Conservation (phyloP, 2,888 invertebrate species). For the Allacma fusca region DNA sequence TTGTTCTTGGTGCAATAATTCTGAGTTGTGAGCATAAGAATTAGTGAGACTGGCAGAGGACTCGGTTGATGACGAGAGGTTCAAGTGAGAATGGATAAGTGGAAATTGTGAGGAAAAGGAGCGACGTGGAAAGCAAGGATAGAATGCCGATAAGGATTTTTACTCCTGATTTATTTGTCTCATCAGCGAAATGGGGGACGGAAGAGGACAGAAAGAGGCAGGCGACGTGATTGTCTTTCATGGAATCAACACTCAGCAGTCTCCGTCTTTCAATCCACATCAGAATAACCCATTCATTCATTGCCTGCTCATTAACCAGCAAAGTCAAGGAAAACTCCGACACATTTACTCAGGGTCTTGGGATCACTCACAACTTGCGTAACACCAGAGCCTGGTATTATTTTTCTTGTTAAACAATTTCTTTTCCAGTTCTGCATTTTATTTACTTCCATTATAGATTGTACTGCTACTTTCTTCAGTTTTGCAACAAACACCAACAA, state of each 20-base stretch:
- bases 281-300: slow-evolving; percentile 41
- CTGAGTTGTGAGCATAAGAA: no score
- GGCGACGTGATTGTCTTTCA: no score
- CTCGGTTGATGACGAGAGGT: no score
- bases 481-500: no score
- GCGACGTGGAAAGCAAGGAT: not conserved
- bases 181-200: slow-evolving; percentile 39
- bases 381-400: not conserved
- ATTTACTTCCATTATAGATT: no score
- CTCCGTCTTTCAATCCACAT: not conserved
- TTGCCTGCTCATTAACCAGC: slow-evolving; percentile 49
- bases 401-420: no score
- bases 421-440: no score
- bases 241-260: not conserved
- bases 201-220: slow-evolving; percentile 4
- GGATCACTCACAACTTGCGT: not conserved
- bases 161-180: slow-evolving; percentile 48
- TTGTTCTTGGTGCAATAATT: no score
- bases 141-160: slow-evolving; percentile 18
- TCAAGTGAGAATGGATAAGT: no score
- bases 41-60: no score
- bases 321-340: slow-evolving; percentile 10
- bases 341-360: not conserved
- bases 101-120: not conserved
- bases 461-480: no score